Conservation (phyloP, 2,888 invertebrate genomes). For the Limulus polyphemus region DNA sequence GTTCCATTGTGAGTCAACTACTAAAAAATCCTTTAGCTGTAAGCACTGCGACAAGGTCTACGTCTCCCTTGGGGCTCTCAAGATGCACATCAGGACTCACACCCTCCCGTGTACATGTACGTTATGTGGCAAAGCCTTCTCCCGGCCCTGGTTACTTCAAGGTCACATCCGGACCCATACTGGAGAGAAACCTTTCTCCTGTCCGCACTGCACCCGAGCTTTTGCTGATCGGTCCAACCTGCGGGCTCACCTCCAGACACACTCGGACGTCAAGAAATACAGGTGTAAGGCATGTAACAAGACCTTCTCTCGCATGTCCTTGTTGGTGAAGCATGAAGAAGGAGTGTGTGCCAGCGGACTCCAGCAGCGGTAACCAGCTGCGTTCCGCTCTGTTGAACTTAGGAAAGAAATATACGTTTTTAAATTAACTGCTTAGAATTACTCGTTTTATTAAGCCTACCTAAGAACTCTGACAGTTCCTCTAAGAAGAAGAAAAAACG, state of each 20-base stretch:
- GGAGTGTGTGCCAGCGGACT: constrained; percentile 50
- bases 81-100: constrained; percentile 72
- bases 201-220: constrained; percentile 84
- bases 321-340: constrained; percentile 82
- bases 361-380: too few species aligned
- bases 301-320: constrained; percentile 91
- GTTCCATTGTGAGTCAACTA: constrained; percentile 83
- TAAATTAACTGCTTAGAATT: too few species aligned
- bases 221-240: constrained; percentile 95
- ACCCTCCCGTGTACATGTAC: constrained; percentile 73
- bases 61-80: constrained; percentile 75
- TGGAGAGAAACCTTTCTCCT: constrained; percentile 94
- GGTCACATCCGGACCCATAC: constrained; percentile 96
- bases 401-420: too few species aligned
- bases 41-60: constrained; percentile 78
- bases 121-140: constrained; percentile 76
- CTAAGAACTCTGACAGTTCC: too few species aligned
- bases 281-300: constrained; percentile 83
- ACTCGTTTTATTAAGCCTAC: too few species aligned
- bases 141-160: constrained; percentile 89
- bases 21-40: constrained; percentile 52
- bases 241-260: constrained; percentile 90
- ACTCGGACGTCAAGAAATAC: constrained; percentile 95
- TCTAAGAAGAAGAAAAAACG: too few species aligned
- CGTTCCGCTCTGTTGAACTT: too few species aligned